phyloP scores from a whole-genome alignment of 2,888 invertebrate genomes.

The Protonemura montana region DNA sequence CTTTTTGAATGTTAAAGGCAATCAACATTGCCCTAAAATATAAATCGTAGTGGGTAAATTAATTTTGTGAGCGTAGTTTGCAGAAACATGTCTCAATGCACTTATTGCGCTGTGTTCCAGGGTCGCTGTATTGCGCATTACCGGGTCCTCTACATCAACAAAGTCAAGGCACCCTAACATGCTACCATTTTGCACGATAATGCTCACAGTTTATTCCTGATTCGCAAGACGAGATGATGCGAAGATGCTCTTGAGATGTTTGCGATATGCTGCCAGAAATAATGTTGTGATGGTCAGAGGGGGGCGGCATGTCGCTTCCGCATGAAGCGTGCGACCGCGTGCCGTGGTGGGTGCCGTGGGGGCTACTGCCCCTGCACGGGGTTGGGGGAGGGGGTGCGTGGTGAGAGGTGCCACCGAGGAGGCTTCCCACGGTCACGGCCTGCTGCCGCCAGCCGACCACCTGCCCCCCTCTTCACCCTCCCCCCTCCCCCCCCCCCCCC shows the following conservation, averaged over 20 bases:
- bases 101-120: too few relatives aligned
- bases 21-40: too few relatives aligned
- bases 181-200: too few relatives aligned
- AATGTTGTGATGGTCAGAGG: neutral
- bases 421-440: conserved; percentile 34
- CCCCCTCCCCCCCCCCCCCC: conserved; percentile 7
- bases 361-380: conserved; percentile 52
- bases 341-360: conserved; percentile 33
- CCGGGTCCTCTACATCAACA: too few relatives aligned
- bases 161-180: too few relatives aligned
- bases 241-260: neutral
- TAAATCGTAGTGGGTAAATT: too few relatives aligned
- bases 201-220: too few relatives aligned
- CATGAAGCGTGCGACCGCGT: conserved; percentile 30
- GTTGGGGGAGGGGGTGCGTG: neutral
- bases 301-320: neutral
- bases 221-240: neutral
- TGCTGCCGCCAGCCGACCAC: neutral
- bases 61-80: too few relatives aligned
- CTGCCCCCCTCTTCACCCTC: conserved; percentile 32
- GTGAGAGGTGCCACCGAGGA: conserved; percentile 59
- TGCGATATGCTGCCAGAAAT: neutral
- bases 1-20: too few relatives aligned
- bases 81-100: too few relatives aligned
- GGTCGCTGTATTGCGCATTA: too few relatives aligned